A percentile compares a stretch with the other conserved stretches of the same genome.
These are phyloP conservation scores for Hipposideros larvatus DNA, from an alignment of 2,797 vertebrate genomes.

Conservation along the genomic window DNA sequence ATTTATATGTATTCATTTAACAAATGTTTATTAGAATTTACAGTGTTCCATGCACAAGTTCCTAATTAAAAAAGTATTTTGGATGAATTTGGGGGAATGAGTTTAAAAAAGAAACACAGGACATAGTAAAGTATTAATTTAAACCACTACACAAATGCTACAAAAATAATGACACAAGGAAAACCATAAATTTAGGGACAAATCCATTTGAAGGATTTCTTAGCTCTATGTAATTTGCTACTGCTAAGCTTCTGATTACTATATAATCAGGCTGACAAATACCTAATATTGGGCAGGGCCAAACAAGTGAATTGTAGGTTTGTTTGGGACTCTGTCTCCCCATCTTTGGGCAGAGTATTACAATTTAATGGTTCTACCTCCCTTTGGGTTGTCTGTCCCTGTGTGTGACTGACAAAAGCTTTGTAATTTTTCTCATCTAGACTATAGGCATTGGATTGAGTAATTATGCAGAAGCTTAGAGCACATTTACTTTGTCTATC, in stretches of 20 bases:
- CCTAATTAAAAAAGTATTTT: conserved; percentile 69
- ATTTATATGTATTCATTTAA: conserved; percentile 54
- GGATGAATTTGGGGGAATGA: neutral
- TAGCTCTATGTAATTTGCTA: conserved; percentile 78
- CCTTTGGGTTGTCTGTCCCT: conserved; percentile 11
- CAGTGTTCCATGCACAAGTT: conserved; percentile 52
- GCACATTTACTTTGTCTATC: conserved; percentile 45
- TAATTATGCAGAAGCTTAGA: conserved; percentile 69
- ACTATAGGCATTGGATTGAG: neutral
- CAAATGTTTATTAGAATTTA: conserved; percentile 58
- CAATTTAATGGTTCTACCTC: conserved; percentile 56
- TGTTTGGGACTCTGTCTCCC: conserved; percentile 55
- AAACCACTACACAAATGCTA: conserved; percentile 67
- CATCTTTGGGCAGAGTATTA: conserved; percentile 29
- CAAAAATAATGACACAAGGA: conserved; percentile 61
- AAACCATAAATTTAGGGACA: conserved; percentile 70
- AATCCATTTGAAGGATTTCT: conserved; percentile 69
- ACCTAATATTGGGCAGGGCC: conserved; percentile 71
- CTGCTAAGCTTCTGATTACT: conserved; percentile 72
- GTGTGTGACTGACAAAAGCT: conserved; percentile 47
- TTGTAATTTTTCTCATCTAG: conserved; percentile 68
- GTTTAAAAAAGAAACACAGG: conserved; percentile 53
- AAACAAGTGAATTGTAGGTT: conserved; percentile 66
- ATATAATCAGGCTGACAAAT: conserved; percentile 82
- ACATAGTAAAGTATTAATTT: conserved; percentile 72